Base-by-base conservation (phyloP, 1,140 invertebrate species). In the Drosophila virilis region DNA sequence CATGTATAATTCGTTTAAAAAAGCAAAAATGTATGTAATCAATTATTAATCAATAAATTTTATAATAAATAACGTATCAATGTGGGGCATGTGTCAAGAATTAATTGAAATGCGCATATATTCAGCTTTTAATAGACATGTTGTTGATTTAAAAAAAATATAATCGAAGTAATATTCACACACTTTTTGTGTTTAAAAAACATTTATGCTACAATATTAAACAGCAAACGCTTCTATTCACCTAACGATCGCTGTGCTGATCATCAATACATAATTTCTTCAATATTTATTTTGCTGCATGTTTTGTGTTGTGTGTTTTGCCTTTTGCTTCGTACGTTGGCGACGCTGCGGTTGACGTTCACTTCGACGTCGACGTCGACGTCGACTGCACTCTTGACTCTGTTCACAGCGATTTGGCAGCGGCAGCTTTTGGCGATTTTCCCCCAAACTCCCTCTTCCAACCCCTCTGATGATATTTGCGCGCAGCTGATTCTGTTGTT, bases 401-500 rank as follows among this genome's bases (percentile, higher is more conserved):
- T 80, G 73, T 77, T 66, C 42, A 8, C 74, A 84, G 52, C 78
- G 59, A 71, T 83, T 86, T 83, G 69, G 72, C 69, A 61, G 66
- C 58, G 55, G 50, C 54, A 59, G 42, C 48, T 50, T 64, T 58
- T 38, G 13, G 33, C 58, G 38, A 43, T 59, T 46, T 57, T 50
- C 17, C 57, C 37, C 35, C 22, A 5, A 5, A 28, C 22, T 4
- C 22, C 0, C 22, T 28, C 22, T 28, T 28, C 12, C 46, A 6
- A 22, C 35, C 13, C 12, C 48, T 52, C 37, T 66, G 74, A 42
- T 89, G 83, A 88, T 80, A 64, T 85, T 77, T 77, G 64, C 60
- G 79, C 77, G 80, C 88, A 90, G 86, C 86, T 90, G 88, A 91
- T 90, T 88, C 77, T 83, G 83, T 86, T 86, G 79, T 88, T 77